Evolutionary conservation across 1,140 invertebrate genomes (phyloP).

Genomic region (Oppia nitens): DNA sequence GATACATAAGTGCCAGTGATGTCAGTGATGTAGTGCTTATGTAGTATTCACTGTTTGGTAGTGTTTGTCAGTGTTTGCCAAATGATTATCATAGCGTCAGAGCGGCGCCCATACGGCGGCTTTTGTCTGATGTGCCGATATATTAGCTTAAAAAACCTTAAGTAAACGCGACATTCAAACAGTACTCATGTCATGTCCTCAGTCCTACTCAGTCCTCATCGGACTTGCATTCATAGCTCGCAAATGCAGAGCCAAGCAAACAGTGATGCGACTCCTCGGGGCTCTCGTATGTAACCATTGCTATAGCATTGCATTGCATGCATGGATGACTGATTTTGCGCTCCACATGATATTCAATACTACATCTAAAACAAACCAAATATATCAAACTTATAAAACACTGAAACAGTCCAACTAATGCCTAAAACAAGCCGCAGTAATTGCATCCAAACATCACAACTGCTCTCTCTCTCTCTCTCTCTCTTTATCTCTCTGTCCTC

Average conservation of each 20-base stretch:
- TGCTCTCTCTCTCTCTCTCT: not conserved
- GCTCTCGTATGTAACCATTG: too few relatives aligned
- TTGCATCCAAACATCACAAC: not conserved
- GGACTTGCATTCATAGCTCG: not conserved
- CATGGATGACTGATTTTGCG: not conserved
- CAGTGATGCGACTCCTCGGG: not conserved
- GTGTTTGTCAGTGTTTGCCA: not conserved
- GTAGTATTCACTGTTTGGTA: too few relatives aligned
- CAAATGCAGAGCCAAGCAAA: not conserved
- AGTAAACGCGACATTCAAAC: not conserved
- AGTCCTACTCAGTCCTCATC: not conserved
- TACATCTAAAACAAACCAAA: too few relatives aligned
- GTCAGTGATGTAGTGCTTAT: too few relatives aligned
- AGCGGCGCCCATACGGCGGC: not conserved
- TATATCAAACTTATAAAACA: too few relatives aligned
- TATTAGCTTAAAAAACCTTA: not conserved
- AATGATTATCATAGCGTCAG: not conserved
- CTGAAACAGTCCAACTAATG: not conserved
- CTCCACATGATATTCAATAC: not conserved
- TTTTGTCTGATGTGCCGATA: not conserved
- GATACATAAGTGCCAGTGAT: not conserved
- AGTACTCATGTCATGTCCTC: not conserved
- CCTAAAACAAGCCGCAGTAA: constrained; percentile 2
- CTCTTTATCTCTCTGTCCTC: not conserved
- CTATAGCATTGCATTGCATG: not conserved